Conservation (phyloP, 1,140 invertebrate genomes). For the Pachyrhynchus sulphureomaculatus region DNA sequence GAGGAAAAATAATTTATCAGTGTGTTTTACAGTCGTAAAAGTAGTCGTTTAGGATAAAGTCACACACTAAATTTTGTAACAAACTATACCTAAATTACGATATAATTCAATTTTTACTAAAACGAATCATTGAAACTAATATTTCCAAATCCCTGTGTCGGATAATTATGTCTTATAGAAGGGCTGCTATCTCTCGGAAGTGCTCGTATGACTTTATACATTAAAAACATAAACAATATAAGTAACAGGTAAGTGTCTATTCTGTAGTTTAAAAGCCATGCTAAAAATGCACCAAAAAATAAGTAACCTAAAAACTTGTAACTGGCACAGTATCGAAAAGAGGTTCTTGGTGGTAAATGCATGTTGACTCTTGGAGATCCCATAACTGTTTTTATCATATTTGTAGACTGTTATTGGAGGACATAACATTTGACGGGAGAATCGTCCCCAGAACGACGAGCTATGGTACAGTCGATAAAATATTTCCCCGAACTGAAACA, state of each 20-base stretch:
- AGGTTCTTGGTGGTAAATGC: constrained; percentile 67
- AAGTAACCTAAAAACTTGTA: constrained; percentile 59
- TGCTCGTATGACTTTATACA: constrained; percentile 37
- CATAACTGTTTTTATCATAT: constrained; percentile 59
- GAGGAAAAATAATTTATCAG: no score
- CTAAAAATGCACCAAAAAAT: constrained; percentile 35
- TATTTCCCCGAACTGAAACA: constrained; percentile 64
- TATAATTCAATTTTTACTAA: neutral
- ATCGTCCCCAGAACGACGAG: constrained; percentile 62
- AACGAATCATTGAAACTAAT: constrained; percentile 43
- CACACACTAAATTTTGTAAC: no score
- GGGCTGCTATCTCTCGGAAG: constrained; percentile 22
- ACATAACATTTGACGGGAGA: constrained; percentile 64
- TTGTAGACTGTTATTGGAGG: constrained; percentile 62
- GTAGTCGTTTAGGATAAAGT: no score
- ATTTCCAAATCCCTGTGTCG: constrained; percentile 40
- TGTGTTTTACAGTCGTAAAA: no score
- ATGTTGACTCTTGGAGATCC: constrained; percentile 57
- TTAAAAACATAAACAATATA: constrained; percentile 35
- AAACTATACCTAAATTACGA: no score
- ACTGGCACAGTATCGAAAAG: constrained; percentile 66
- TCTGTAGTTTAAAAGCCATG: constrained; percentile 37
- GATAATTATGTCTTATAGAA: constrained; percentile 35
- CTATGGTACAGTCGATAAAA: constrained; percentile 64
- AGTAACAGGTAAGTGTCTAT: constrained; percentile 36